Evolutionary conservation across 2,113 vertebrate species (phyloP).

Genomic region (Podarcis raffonei): DNA sequence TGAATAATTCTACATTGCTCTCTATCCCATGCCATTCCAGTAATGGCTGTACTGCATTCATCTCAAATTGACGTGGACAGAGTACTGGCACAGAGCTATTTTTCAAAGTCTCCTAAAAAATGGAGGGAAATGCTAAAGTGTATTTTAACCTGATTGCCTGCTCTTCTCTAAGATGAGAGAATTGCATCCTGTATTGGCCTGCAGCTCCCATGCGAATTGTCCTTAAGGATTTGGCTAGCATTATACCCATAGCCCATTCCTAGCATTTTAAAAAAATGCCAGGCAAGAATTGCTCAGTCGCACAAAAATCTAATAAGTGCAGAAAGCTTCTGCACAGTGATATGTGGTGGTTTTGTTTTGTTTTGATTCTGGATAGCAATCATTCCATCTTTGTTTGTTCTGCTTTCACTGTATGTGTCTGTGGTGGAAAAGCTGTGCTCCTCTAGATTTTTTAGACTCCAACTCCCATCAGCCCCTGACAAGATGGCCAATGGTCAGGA

Average conservation of each 20-base stretch:
- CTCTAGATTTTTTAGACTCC: too few species aligned
- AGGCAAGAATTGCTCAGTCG: neutral
- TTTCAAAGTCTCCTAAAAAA: neutral
- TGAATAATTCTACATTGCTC: neutral
- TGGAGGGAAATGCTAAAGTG: neutral
- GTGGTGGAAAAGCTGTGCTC: too few species aligned
- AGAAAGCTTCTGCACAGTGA: neutral
- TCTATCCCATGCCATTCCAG: neutral
- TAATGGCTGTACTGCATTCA: neutral
- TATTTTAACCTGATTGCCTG: neutral
- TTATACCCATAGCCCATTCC: neutral
- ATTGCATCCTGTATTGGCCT: neutral
- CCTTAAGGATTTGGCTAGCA: neutral
- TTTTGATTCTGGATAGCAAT: neutral
- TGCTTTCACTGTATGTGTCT: neutral
- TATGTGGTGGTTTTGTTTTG: neutral
- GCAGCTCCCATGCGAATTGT: neutral
- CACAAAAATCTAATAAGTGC: neutral
- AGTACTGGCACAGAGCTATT: neutral
- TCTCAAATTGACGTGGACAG: neutral
- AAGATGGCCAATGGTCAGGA: too few species aligned
- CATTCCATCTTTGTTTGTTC: neutral
- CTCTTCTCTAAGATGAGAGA: neutral
- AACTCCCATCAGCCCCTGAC: too few species aligned
- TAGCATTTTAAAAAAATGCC: neutral